Percentiles rank a stretch among this genome's conserved stretches.
These are phyloP conservation scores for Drosophila atripex DNA, from an alignment of 2,888 invertebrate genomes.

Conservation along the genomic window DNA sequence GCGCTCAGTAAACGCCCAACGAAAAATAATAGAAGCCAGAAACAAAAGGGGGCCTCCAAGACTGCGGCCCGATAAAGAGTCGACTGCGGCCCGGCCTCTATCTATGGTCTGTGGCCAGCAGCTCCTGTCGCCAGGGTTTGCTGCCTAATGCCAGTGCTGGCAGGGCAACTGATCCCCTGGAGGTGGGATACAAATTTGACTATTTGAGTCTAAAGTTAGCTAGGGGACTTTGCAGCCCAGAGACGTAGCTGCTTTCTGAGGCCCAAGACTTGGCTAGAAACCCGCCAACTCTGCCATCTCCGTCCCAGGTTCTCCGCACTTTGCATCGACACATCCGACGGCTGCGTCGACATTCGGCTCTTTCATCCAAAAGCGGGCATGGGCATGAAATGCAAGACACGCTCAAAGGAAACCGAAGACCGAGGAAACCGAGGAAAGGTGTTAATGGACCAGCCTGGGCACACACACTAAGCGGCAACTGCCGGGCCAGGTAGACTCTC, in stretches of 20 bases:
- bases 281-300: neutral
- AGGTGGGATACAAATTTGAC: too few relatives aligned
- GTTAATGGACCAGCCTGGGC: conserved; percentile 30
- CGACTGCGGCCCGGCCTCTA: neutral
- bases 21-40: conserved; percentile 7
- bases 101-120: conserved; percentile 18
- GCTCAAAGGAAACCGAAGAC: conserved; percentile 29
- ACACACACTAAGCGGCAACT: neutral
- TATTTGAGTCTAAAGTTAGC: too few relatives aligned
- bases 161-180: neutral
- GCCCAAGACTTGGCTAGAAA: neutral
- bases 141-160: neutral
- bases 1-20: conserved; percentile 43
- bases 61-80: conserved; percentile 11
- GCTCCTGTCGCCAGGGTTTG: conserved; percentile 1
- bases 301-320: conserved; percentile 1
- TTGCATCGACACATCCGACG: conserved; percentile 10
- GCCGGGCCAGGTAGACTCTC: neutral
- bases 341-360: conserved; percentile 32
- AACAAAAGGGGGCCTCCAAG: conserved; percentile 1
- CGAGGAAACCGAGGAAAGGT: conserved; percentile 21
- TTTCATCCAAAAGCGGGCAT: conserved; percentile 24
- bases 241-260: neutral
- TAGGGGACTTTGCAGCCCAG: too few relatives aligned
- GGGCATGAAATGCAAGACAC: conserved; percentile 35